Conservation (phyloP, 2,113 vertebrate species). For the Megalops atlanticus region DNA sequence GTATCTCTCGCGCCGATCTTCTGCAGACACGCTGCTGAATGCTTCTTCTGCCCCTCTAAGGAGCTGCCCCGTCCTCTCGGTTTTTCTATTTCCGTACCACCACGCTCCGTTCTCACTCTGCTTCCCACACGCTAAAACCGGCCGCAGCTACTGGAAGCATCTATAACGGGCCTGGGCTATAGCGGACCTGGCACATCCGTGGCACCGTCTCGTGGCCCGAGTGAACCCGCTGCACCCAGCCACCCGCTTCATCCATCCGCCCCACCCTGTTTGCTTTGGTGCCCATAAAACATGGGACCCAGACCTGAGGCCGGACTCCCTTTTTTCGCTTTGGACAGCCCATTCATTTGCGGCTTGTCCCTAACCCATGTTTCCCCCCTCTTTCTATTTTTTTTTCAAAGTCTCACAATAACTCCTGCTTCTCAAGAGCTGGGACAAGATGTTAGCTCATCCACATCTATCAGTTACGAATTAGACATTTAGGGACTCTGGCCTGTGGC, state of each 20-base stretch:
- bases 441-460: too few species aligned
- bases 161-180: conserved; percentile 39
- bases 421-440: too few species aligned
- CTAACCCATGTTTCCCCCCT: background rate
- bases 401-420: background rate
- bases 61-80: conserved; percentile 25
- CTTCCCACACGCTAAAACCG: conserved; percentile 46
- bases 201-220: conserved; percentile 18
- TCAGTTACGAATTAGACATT: background rate
- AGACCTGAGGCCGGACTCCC: background rate
- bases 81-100: conserved; percentile 37
- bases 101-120: conserved; percentile 24
- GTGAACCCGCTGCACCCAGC: conserved; percentile 43
- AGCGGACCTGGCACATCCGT: conserved; percentile 24
- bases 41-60: background rate
- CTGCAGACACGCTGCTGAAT: conserved; percentile 45
- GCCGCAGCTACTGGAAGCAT: conserved; percentile 23
- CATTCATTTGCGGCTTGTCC: background rate
- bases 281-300: background rate
- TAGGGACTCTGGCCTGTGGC: background rate
- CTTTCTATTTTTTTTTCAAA: too few species aligned
- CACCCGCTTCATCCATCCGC: background rate
- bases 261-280: background rate
- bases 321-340: background rate
- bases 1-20: conserved; percentile 34